phyloP scores from a whole-genome alignment of 2,113 vertebrate species.

The Indri indri region DNA sequence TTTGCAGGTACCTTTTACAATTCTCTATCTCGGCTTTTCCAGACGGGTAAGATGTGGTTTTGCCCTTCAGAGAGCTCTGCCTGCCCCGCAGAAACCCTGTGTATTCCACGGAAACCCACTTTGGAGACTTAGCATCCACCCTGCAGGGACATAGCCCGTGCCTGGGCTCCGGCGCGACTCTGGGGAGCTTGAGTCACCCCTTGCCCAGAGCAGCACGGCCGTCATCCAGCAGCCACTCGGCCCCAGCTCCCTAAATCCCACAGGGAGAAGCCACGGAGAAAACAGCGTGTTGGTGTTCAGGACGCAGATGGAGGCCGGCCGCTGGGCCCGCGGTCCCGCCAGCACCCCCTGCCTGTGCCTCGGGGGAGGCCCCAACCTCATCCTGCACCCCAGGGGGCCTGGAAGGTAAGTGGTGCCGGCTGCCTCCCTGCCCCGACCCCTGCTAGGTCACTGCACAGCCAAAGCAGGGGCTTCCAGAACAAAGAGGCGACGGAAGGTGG shows the following conservation, averaged over 20 bases:
- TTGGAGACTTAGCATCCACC: fast-evolving
- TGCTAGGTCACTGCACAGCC: neutral
- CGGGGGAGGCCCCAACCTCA: conserved; percentile 79
- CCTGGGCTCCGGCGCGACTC: neutral
- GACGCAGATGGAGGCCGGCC: conserved; percentile 81
- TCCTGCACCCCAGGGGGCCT: conserved; percentile 74
- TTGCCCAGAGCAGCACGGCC: fast-evolving
- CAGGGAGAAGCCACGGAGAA: conserved; percentile 84
- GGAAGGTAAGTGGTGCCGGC: conserved; percentile 82
- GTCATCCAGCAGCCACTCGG: neutral
- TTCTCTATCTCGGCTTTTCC: conserved; percentile 58
- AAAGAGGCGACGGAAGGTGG: neutral
- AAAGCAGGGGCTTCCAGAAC: neutral
- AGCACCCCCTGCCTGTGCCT: conserved; percentile 81
- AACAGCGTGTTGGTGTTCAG: conserved; percentile 80
- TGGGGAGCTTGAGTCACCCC: neutral
- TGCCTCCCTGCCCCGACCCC: neutral
- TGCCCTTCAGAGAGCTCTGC: neutral
- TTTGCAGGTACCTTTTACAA: conserved; percentile 78
- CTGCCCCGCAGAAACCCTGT: neutral
- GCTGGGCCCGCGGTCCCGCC: conserved; percentile 84
- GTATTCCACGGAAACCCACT: fast-evolving
- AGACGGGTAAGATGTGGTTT: conserved; percentile 68
- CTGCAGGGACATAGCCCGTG: too few relatives aligned
- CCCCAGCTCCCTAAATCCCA: conserved; percentile 19